phyloP scores from a whole-genome alignment of 1,140 invertebrate species.

The Sinella curviseta region DNA sequence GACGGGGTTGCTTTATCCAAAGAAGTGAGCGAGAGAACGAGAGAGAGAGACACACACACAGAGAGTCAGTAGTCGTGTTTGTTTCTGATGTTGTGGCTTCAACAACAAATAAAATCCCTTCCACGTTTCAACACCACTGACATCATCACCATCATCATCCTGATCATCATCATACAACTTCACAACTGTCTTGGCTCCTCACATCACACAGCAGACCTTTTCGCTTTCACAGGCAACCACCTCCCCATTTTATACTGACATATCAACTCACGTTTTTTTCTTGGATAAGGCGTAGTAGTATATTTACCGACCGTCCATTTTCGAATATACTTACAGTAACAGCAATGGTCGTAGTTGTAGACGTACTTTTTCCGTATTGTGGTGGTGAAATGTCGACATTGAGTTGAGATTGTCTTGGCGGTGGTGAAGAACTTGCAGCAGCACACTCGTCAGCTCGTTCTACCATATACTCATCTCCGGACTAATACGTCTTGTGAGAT shows the following conservation, averaged over 20 bases:
- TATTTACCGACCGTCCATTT: not conserved
- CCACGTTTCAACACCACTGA: not conserved
- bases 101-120: not conserved
- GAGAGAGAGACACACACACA: too few species aligned
- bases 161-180: too few species aligned
- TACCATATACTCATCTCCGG: not conserved
- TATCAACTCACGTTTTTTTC: not conserved
- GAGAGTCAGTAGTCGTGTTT: not conserved
- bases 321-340: too few species aligned
- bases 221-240: not conserved
- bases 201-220: not conserved
- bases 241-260: not conserved
- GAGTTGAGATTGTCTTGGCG: not conserved
- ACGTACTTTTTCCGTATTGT: not conserved
- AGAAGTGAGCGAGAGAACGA: too few species aligned
- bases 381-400: not conserved
- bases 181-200: not conserved
- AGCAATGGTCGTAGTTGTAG: too few species aligned
- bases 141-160: not conserved
- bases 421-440: not conserved
- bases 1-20: too few species aligned
- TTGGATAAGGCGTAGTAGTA: not conserved
- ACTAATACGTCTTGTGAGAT: not conserved
- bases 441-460: not conserved
- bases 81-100: not conserved